Conservation (phyloP, 2,113 vertebrate genomes). For the Pedetes capensis region DNA sequence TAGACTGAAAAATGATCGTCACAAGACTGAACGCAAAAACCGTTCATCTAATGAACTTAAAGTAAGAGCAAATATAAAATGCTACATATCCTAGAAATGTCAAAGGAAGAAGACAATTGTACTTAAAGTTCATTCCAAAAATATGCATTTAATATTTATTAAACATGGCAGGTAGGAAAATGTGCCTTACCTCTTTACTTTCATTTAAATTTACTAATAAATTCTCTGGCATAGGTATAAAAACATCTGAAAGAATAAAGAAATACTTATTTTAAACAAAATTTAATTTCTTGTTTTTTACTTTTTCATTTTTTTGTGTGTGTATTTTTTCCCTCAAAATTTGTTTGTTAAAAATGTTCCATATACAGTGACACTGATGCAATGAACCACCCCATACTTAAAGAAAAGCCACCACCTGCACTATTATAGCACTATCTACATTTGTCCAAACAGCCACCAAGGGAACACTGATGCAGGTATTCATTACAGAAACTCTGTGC, state of each 20-base stretch:
- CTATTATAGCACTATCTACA: neutral
- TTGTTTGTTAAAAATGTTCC: neutral
- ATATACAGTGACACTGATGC: neutral
- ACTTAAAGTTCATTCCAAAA: constrained; percentile 49
- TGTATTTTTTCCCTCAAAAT: too few species aligned
- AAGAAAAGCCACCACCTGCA: neutral
- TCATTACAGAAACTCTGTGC: neutral
- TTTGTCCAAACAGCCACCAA: neutral
- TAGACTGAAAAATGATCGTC: constrained; percentile 29
- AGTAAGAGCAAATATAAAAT: constrained; percentile 53
- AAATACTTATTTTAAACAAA: constrained; percentile 60
- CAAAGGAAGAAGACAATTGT: constrained; percentile 53
- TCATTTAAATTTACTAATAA: constrained; percentile 97
- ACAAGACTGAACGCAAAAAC: constrained; percentile 36
- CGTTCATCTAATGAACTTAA: constrained; percentile 26
- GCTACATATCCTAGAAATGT: constrained; percentile 24
- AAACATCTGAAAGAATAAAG: constrained; percentile 91
- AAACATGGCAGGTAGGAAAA: constrained; percentile 36
- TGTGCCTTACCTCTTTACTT: constrained; percentile 94
- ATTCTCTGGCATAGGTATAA: constrained; percentile 98
- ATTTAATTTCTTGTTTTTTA: too few species aligned
- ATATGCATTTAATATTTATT: constrained; percentile 8
- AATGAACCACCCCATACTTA: neutral
- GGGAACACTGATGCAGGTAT: neutral
- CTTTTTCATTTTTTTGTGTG: too few species aligned